Evolutionary conservation across 1,140 invertebrate species (phyloP), one percentile per base, ranked within the genome.

Genomic region (Calliphora vicina): DNA sequence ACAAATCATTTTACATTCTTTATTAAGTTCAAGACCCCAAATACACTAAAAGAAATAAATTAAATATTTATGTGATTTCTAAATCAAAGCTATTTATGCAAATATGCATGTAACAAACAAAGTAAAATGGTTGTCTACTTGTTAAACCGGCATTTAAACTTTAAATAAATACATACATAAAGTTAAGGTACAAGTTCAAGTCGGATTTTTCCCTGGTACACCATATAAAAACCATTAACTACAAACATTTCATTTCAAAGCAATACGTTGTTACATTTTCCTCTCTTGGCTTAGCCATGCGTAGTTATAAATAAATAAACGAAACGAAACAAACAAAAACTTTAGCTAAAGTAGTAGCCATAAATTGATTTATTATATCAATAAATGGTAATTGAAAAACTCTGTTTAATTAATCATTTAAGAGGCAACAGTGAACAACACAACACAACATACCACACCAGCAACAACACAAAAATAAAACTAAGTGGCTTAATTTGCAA

Each of bases 311-410:
- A 43, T 43, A 78, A 43, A 35, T 10, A 76, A 76, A 29, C 15
- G 10, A 43, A 78, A 43, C n/a, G 23, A 25, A 43, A 67, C 2
- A 67, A 20, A 23, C 61, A 20, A 23, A 17, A 23, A n/a, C 45
- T 42, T 76, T 43, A 78, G 27, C 35, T 26, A 42, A 78, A 78
- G 74, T 78, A 78, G 74, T 45, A 78, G 74, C 74, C 74, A 78
- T 82, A 83, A 83, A 83, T 81, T 83, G 83, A 83, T 83, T 83
- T 83, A 83, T 81, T 83, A 72, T 83, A 83, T 83, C 83, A 83
- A 83, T 83, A 83, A 83, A 83, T 83, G 83, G 83, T 83, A 83
- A 83, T 83, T 83, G 83, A 83, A 83, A 83, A 83, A 83, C 83
- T 83, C 83, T 83, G 83, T 83, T 83, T 83, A 83, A 83, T 83